phyloP scores from a whole-genome alignment of 2,797 vertebrate species.

The Tapirus indicus region DNA sequence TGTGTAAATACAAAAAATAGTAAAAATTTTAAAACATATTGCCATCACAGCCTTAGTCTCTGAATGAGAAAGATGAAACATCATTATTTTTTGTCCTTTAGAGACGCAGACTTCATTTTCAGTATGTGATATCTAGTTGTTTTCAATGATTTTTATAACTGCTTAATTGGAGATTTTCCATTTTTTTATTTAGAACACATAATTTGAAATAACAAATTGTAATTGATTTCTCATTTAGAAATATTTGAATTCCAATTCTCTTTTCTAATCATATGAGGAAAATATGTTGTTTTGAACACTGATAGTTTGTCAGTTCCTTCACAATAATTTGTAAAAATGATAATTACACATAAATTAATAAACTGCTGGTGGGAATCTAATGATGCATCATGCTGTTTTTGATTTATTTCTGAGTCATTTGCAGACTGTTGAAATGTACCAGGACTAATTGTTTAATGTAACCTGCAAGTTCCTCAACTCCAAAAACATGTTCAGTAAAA shows the following conservation, averaged over 20 bases:
- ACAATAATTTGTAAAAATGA: slow-evolving; percentile 72
- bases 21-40: neutral
- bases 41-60: neutral
- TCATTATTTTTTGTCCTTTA: slow-evolving; percentile 65
- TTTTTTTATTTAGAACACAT: slow-evolving; percentile 66
- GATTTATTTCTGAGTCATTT: slow-evolving; percentile 77
- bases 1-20: slow-evolving; percentile 5
- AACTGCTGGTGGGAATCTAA: slow-evolving; percentile 70
- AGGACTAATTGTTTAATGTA: slow-evolving; percentile 54
- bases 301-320: slow-evolving; percentile 50
- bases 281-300: slow-evolving; percentile 70
- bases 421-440: slow-evolving; percentile 13
- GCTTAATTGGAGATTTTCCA: slow-evolving; percentile 62
- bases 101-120: slow-evolving; percentile 53
- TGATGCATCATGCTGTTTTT: slow-evolving; percentile 72
- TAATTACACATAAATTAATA: slow-evolving; percentile 82
- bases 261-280: slow-evolving; percentile 15
- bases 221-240: slow-evolving; percentile 59
- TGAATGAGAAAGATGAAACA: slow-evolving; percentile 44
- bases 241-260: slow-evolving; percentile 46
- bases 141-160: slow-evolving; percentile 76
- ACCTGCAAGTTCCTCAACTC: neutral
- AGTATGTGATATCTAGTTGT: neutral
- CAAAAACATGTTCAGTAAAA: slow-evolving; percentile 21
- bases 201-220: slow-evolving; percentile 49